Percentiles rank a stretch among this genome's conserved stretches.
Evolutionary conservation across 1,140 invertebrate species (phyloP).

Genomic region (Drosophila oshimai): DNA sequence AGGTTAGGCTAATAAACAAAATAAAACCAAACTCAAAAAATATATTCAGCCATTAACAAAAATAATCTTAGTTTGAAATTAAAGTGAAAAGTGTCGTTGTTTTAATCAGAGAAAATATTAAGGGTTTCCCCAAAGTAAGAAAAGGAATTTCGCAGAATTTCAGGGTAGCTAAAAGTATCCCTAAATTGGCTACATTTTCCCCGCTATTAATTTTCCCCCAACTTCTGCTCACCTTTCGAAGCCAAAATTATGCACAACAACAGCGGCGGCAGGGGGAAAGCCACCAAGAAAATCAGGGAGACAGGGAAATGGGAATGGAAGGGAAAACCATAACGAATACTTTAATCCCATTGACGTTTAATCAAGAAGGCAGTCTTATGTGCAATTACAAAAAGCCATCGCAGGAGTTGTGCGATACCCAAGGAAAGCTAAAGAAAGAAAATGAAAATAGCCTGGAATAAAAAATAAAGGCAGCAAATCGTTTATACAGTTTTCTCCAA

Average conservation of each 20-base stretch:
- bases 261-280: background rate
- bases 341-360: slow-evolving; percentile 79
- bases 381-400: slow-evolving; percentile 19
- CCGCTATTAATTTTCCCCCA: slow-evolving; percentile 4
- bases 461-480: slow-evolving; percentile 47
- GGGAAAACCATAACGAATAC: slow-evolving; percentile 45
- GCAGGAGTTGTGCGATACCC: background rate
- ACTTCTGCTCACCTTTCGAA: slow-evolving; percentile 14
- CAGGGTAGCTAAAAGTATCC: background rate
- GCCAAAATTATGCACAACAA: slow-evolving; percentile 33
- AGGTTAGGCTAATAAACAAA: no score
- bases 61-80: background rate
- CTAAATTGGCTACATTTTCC: background rate
- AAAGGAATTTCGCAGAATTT: background rate
- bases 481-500: slow-evolving; percentile 54
- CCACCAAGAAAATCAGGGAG: background rate
- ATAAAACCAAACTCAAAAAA: background rate
- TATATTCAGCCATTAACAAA: background rate
- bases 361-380: slow-evolving; percentile 40
- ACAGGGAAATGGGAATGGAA: background rate
- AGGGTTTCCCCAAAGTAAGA: no score
- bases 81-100: no score
- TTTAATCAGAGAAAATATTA: no score
- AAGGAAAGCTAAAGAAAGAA: background rate
- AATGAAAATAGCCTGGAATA: background rate